Evolutionary conservation across 2,888 invertebrate species (phyloP).

Genomic region (Eucriotettix oculatus): DNA sequence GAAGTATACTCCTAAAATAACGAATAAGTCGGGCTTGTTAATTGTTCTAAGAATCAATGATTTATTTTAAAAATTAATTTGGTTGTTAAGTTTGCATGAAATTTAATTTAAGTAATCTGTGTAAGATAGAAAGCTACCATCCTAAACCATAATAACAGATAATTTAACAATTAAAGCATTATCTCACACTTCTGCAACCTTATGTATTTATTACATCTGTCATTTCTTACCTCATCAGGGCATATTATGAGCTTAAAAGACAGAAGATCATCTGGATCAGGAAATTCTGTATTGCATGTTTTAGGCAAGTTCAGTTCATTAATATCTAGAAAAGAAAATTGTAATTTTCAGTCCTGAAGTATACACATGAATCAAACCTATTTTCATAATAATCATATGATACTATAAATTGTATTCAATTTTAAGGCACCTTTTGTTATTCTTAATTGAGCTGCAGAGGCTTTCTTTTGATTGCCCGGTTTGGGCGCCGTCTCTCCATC

Average conservation of each 20-base stretch:
- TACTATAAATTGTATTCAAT: not conserved
- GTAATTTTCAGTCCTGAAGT: too few relatives aligned
- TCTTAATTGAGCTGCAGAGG: conserved; percentile 90
- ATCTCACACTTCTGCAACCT: too few relatives aligned
- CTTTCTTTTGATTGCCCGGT: conserved; percentile 69
- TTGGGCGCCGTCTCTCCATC: conserved; percentile 77
- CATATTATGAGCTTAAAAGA: conserved; percentile 91
- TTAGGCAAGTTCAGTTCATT: conserved; percentile 94
- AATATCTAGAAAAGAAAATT: conserved; percentile 53
- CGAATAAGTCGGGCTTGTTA: too few relatives aligned
- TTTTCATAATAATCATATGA: not conserved
- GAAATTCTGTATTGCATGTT: conserved; percentile 90
- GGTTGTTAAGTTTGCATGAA: too few relatives aligned
- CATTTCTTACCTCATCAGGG: conserved; percentile 66
- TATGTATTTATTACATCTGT: not conserved
- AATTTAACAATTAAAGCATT: too few relatives aligned
- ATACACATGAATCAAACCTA: conserved; percentile 3
- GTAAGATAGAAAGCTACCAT: too few relatives aligned
- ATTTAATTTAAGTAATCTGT: too few relatives aligned
- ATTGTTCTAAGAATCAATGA: too few relatives aligned
- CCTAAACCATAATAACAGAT: too few relatives aligned
- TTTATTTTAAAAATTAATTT: too few relatives aligned
- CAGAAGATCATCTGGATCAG: conserved; percentile 89
- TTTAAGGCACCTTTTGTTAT: conserved; percentile 69
- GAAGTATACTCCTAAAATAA: too few relatives aligned